Percentiles rank a stretch among this genome's conserved stretches.
Evolutionary conservation across 2,888 invertebrate genomes (phyloP).

Genomic region (Encarsia formosa): DNA sequence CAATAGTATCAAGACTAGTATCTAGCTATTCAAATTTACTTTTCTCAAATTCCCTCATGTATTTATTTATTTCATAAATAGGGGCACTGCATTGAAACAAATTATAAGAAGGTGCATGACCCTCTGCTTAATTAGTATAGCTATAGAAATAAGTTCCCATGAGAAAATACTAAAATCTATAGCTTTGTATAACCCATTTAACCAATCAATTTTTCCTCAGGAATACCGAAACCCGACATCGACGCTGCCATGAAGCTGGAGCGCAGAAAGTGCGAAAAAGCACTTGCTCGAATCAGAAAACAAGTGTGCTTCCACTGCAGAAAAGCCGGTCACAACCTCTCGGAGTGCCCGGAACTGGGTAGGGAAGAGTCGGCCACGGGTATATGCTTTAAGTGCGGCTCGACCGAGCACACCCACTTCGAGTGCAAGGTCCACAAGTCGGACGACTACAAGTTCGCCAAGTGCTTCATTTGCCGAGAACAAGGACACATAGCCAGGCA

Average conservation of each 20-base stretch:
- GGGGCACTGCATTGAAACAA: no score
- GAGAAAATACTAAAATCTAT: background rate
- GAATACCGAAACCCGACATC: slow-evolving; percentile 65
- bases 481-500: slow-evolving; percentile 83
- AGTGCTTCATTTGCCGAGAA: slow-evolving; percentile 84
- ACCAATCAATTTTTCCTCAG: slow-evolving; percentile 31
- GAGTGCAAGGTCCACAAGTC: slow-evolving; percentile 67
- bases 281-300: slow-evolving; percentile 62
- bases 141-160: background rate
- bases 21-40: no score
- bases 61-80: no score
- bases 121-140: background rate
- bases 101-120: no score
- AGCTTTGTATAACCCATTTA: background rate
- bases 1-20: no score
- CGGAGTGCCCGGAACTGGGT: slow-evolving; percentile 72
- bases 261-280: slow-evolving; percentile 69
- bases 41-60: no score
- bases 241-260: slow-evolving; percentile 65
- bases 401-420: slow-evolving; percentile 77
- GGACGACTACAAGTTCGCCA: slow-evolving; percentile 73
- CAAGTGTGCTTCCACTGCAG: slow-evolving; percentile 78
- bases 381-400: slow-evolving; percentile 86
- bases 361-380: slow-evolving; percentile 60
- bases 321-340: slow-evolving; percentile 73